Evolutionary conservation across 2,888 invertebrate genomes (phyloP).

Genomic region (Nemotelus nigrinus): DNA sequence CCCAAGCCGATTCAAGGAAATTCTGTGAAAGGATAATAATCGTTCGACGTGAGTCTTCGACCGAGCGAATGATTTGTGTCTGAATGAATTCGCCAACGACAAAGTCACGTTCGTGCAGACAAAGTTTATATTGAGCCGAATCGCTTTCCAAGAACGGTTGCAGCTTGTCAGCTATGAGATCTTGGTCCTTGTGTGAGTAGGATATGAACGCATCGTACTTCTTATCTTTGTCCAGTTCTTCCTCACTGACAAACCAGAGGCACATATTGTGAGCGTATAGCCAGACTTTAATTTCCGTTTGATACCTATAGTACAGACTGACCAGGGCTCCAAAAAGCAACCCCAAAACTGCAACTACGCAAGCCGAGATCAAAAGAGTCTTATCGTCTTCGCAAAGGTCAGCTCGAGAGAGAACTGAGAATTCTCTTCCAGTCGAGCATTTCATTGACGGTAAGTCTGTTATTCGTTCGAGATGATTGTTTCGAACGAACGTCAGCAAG

Average conservation of each 20-base stretch:
- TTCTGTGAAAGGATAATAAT: slow-evolving; percentile 76
- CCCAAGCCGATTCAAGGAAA: slow-evolving; percentile 81
- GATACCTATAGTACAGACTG: slow-evolving; percentile 69
- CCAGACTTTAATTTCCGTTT: slow-evolving; percentile 75
- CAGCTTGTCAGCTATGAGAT: slow-evolving; percentile 73
- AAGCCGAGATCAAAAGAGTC: slow-evolving; percentile 60
- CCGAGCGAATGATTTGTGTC: slow-evolving; percentile 76
- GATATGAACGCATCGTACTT: slow-evolving; percentile 83
- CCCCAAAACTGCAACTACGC: slow-evolving; percentile 65
- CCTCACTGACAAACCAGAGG: slow-evolving; percentile 73
- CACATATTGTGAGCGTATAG: slow-evolving; percentile 71
- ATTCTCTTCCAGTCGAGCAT: slow-evolving; percentile 55
- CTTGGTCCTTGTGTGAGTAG: slow-evolving; percentile 80
- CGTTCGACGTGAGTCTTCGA: slow-evolving; percentile 75
- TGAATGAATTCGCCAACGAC: slow-evolving; percentile 78
- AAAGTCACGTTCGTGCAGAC: slow-evolving; percentile 80
- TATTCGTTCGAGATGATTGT: slow-evolving; percentile 61
- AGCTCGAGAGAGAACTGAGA: slow-evolving; percentile 56
- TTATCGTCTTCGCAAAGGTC: slow-evolving; percentile 65
- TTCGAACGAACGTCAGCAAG: slow-evolving; percentile 69
- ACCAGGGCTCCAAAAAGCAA: slow-evolving; percentile 65
- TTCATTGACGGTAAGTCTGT: slow-evolving; percentile 58
- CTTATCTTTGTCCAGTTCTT: slow-evolving; percentile 73
- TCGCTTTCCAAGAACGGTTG: slow-evolving; percentile 74
- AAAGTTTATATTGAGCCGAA: slow-evolving; percentile 73